Base-by-base conservation (phyloP, 2,888 invertebrate species). In the Pseudococcus jackbeardsleyi region DNA sequence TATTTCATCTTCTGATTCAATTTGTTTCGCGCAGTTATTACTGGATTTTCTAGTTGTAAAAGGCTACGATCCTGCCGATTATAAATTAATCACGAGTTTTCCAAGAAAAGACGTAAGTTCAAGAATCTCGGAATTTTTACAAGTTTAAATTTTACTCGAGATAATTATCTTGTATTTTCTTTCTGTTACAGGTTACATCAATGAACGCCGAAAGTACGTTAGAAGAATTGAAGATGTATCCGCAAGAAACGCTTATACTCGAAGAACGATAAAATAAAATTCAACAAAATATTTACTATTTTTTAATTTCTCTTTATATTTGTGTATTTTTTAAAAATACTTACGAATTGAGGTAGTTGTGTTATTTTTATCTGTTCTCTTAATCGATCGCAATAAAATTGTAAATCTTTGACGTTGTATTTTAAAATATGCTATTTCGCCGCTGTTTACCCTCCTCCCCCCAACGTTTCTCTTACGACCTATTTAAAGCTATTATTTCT, bases 161-260 rank as follows among this genome's bases (percentile, higher is more conserved):
- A 42, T 9, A 0, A 5, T 9, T 6, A 42, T 42, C 42, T 1
- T 42, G 39, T 39, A 88, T 82, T 89, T 86, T 89, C 89, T 88
- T 19, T 89, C 89, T 90, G 89, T 92, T 92, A 7, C 93, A 97
- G 97, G 93, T 97, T 90, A 96, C 97, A 89, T 93, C 94, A 90
- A 93, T 96, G 92, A 95, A 97, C 92, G 93, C 93, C 82, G 94
- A 93, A 91, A 94, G 95, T 92, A 96, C 97, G 89, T 93, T 99
- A 90, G 93, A 94, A 91, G 95, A 95, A 90, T 93, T 98, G 90
- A 97, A 97, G 92, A 94, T 98, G 91, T 97, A 94, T 92, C 96
- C 97, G 88, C 98, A 98, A 93, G 98, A 98, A 93, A 98, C 98
- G 90, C 94, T 98, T 90, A 97, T 96, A 93, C 93, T 98, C 90